phyloP scores from a whole-genome alignment of 2,888 invertebrate species.

The Allophyes oxyacanthae region DNA sequence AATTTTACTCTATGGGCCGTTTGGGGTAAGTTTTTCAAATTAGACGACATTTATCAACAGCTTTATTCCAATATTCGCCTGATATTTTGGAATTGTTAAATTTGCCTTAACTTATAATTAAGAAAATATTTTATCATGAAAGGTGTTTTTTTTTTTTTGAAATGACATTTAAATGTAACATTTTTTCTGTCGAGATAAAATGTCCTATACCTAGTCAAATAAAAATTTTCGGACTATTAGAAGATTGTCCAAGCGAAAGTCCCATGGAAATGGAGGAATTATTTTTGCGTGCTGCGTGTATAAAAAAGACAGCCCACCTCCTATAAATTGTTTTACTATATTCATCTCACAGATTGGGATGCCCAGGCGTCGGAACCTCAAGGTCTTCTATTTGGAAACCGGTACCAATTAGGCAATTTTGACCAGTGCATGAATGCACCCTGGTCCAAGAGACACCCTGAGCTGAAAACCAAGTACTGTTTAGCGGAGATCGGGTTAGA shows the following conservation, averaged over 20 bases:
- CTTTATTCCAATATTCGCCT: no score
- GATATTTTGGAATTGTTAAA: background rate
- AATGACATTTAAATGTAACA: no score
- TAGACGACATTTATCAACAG: background rate
- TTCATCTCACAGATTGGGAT: slow-evolving; percentile 88
- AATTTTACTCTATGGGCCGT: slow-evolving; percentile 89
- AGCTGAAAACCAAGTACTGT: slow-evolving; percentile 83
- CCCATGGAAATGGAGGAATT: no score
- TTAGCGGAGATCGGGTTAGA: slow-evolving; percentile 83
- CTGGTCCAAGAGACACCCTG: slow-evolving; percentile 70
- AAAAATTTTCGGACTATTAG: no score
- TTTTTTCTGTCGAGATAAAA: no score
- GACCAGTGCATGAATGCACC: slow-evolving; percentile 88
- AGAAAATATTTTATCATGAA: no score
- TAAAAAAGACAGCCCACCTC: no score
- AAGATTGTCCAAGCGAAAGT: no score
- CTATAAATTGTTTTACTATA: background rate
- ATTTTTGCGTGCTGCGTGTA: no score
- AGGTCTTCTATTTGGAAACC: slow-evolving; percentile 88
- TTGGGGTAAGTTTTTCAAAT: slow-evolving; percentile 82
- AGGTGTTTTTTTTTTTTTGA: no score
- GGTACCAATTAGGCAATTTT: slow-evolving; percentile 90
- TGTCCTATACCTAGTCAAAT: no score
- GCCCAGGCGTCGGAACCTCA: slow-evolving; percentile 89
- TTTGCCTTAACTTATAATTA: no score